These are phyloP conservation scores for Chauna torquata DNA, from an alignment of 2,113 vertebrate species.

Conservation along the genomic window DNA sequence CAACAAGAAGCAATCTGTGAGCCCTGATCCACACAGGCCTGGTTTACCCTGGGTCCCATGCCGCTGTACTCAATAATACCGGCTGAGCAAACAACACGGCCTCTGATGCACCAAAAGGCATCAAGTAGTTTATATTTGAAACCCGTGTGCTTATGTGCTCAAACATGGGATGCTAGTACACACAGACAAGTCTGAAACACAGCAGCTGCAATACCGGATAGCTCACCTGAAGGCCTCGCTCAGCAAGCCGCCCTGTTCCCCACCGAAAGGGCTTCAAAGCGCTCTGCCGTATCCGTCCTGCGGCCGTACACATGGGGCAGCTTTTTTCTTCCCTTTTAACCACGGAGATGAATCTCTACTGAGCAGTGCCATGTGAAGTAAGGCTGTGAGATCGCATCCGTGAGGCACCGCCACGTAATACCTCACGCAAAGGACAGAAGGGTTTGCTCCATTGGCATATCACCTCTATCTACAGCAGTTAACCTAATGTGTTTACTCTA, in stretches of 20 bases:
- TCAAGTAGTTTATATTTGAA: background rate
- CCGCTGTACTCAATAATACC: accelerated
- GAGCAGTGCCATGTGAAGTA: accelerated
- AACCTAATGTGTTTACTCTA: background rate
- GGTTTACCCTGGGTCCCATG: background rate
- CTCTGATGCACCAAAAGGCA: background rate
- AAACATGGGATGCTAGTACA: background rate
- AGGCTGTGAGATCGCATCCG: accelerated
- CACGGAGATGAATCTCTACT: background rate
- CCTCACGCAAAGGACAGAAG: background rate
- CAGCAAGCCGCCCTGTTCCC: background rate
- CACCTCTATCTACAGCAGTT: background rate
- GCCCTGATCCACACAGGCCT: accelerated
- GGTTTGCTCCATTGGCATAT: background rate
- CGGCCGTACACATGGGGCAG: too few species aligned
- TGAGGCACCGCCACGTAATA: background rate
- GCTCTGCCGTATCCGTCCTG: background rate
- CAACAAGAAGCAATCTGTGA: background rate
- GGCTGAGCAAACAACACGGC: background rate
- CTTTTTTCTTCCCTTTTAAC: background rate
- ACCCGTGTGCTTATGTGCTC: background rate
- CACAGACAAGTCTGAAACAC: background rate
- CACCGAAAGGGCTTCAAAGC: background rate
- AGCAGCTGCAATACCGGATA: background rate
- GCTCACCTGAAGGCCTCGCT: background rate